phyloP scores from a whole-genome alignment of 2,888 invertebrate species.

The Carpatolechia fugitivella region DNA sequence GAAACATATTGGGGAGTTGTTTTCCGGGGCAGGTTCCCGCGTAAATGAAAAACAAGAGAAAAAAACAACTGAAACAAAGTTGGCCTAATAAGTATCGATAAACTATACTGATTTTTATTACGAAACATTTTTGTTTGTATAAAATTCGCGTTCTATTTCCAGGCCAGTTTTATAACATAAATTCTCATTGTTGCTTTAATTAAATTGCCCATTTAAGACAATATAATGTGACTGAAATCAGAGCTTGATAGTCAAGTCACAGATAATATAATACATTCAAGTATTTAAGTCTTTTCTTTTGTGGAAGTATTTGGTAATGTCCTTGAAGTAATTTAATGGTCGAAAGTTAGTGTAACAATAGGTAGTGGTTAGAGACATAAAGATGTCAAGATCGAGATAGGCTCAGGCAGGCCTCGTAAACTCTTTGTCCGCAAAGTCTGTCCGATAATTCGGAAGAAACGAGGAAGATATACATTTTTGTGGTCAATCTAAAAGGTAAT shows the following conservation, averaged over 20 bases:
- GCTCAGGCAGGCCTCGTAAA: constrained; percentile 10
- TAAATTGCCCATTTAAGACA: neutral
- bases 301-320: neutral
- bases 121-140: neutral
- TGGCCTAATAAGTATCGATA: constrained; percentile 14
- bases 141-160: neutral
- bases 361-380: constrained; percentile 6
- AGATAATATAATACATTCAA: no score
- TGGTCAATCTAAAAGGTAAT: constrained; percentile 6
- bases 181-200: neutral
- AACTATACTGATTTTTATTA: constrained; percentile 1
- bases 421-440: constrained; percentile 13
- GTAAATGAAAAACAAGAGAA: constrained; percentile 31
- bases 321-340: constrained; percentile 3
- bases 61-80: constrained; percentile 18
- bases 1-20: constrained; percentile 50
- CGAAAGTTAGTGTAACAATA: constrained; percentile 8
- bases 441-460: constrained; percentile 9
- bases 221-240: neutral
- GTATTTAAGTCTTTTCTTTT: neutral
- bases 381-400: constrained; percentile 17
- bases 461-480: constrained; percentile 14
- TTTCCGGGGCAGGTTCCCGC: constrained; percentile 37
- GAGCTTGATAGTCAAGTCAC: neutral
- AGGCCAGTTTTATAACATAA: neutral